Evolutionary conservation across 2,797 vertebrate species (phyloP).

Genomic region (Amblyopsis hoosieri): DNA sequence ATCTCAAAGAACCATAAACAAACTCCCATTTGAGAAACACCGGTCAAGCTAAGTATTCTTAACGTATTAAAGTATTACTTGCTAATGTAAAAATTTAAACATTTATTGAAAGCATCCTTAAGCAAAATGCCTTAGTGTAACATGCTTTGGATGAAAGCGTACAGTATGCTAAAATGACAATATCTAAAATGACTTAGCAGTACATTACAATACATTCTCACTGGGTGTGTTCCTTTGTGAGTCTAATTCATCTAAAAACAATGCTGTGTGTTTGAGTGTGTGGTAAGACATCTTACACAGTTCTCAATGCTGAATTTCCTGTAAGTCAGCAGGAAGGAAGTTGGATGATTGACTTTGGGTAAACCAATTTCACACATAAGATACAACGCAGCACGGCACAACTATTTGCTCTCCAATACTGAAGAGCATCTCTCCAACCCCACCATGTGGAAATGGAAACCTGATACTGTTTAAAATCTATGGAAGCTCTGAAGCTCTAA

Average conservation of each 20-base stretch:
- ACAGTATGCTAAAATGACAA: too few species aligned
- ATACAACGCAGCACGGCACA: conserved; percentile 18
- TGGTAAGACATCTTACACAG: neutral
- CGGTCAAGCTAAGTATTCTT: too few species aligned
- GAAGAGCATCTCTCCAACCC: conserved; percentile 48
- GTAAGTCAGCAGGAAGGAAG: conserved; percentile 59
- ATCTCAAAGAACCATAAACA: too few species aligned
- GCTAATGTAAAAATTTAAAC: too few species aligned
- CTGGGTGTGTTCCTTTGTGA: neutral
- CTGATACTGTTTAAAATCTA: conserved; percentile 30
- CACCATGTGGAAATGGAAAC: conserved; percentile 46
- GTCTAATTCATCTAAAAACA: neutral
- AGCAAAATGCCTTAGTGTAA: too few species aligned
- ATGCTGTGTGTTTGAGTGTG: neutral
- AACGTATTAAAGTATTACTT: too few species aligned
- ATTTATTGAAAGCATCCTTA: too few species aligned
- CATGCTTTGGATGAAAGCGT: too few species aligned
- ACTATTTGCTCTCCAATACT: conserved; percentile 37
- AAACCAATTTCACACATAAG: conserved; percentile 63
- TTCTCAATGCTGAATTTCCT: conserved; percentile 62
- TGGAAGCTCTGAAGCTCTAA: conserved; percentile 25
- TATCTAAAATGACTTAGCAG: too few species aligned
- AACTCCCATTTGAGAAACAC: too few species aligned
- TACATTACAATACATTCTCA: too few species aligned
- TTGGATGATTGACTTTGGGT: conserved; percentile 40